phyloP scores from a whole-genome alignment of 2,113 vertebrate species.

The Setophaga coronata region DNA sequence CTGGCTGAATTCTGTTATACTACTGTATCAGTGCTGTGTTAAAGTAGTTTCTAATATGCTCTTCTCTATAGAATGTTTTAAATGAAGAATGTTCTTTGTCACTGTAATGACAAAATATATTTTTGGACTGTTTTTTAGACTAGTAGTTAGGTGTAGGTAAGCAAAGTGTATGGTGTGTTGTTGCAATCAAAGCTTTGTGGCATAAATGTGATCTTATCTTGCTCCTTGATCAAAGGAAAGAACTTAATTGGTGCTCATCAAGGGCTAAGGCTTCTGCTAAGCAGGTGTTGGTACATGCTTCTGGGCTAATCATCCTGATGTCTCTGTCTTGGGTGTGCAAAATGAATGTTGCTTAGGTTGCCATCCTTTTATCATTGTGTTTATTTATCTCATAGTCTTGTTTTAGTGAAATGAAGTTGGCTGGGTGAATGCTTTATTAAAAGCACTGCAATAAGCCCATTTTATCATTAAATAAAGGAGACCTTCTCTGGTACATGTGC shows the following conservation, averaged over 20 bases:
- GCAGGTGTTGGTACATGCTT: not conserved
- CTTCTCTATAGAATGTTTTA: not conserved
- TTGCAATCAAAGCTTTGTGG: slow-evolving; percentile 21
- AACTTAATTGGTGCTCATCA: slow-evolving; percentile 46
- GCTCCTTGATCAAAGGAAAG: slow-evolving; percentile 42
- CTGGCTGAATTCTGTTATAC: not conserved
- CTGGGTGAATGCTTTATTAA: not conserved
- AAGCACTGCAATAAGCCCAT: not conserved
- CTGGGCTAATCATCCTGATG: slow-evolving; percentile 1
- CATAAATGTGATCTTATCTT: slow-evolving; percentile 43
- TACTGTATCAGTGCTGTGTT: not conserved
- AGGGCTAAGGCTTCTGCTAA: slow-evolving; percentile 15
- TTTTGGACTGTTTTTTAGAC: not conserved
- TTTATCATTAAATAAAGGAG: not conserved
- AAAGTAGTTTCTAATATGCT: not conserved
- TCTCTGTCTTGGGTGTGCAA: not conserved
- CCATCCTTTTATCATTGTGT: not conserved
- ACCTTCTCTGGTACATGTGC: not conserved
- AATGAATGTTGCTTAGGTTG: slow-evolving; percentile 6
- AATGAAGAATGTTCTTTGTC: not conserved
- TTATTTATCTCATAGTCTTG: not conserved
- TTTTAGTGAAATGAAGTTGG: not conserved
- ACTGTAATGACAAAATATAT: not conserved
- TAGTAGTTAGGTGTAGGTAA: not conserved
- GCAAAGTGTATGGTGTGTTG: not conserved